Conservation (phyloP, 64 coral and sea anemone genomes). For the Stylophora pistillata region DNA sequence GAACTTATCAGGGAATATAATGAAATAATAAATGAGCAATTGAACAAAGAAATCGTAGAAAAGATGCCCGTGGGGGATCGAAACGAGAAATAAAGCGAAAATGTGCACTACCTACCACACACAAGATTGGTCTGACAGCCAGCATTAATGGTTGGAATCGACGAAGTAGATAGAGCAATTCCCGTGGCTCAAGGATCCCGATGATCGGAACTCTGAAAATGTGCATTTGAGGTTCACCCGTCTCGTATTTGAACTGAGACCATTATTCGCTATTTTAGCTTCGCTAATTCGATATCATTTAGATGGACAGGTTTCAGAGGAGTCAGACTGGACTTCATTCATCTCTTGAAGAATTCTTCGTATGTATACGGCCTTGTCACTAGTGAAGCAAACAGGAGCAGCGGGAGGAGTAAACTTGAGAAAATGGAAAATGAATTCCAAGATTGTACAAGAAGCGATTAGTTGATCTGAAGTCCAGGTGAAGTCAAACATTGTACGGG, state of each 20-base stretch:
- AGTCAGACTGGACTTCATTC: not conserved
- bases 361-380: constrained; percentile 40
- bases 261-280: not conserved
- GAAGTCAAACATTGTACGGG: too few species aligned
- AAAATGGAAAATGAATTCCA: constrained; percentile 53
- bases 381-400: not conserved
- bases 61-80: not conserved
- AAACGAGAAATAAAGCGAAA: not conserved
- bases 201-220: not conserved
- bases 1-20: constrained; percentile 38
- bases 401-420: constrained; percentile 35
- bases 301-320: not conserved
- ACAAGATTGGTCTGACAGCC: constrained; percentile 22
- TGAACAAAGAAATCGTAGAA: constrained; percentile 21
- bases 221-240: not conserved
- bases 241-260: constrained; percentile 21
- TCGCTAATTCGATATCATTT: not conserved
- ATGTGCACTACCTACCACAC: too few species aligned
- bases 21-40: constrained; percentile 43
- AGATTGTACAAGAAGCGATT: too few species aligned
- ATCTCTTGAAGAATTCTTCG: not conserved
- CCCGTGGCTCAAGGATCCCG: constrained; percentile 14
- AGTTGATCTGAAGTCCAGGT: too few species aligned
- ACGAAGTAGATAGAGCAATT: constrained; percentile 9
- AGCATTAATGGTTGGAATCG: constrained; percentile 50